A percentile compares a stretch with the other conserved stretches of the same genome.
Conservation (phyloP, 53 echinoderm and acorn worm species). For the Antedon mediterranea region DNA sequence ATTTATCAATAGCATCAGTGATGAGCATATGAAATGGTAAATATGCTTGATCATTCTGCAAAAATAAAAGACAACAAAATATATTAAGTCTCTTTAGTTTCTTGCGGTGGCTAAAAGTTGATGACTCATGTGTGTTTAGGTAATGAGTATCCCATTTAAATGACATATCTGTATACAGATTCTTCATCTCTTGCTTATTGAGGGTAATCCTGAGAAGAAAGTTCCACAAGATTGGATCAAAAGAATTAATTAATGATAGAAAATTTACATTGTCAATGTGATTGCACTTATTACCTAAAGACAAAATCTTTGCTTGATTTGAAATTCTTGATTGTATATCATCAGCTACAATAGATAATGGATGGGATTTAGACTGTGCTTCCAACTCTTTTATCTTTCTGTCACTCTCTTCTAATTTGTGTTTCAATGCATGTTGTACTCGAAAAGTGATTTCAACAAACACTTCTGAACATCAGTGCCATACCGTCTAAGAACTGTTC, state of each 20-base stretch:
- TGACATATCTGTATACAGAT: not conserved
- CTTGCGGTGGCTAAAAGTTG: not conserved
- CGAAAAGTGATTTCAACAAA: not conserved
- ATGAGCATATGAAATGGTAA: slow-evolving; percentile 8
- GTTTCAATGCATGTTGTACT: not conserved
- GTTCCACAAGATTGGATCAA: not conserved
- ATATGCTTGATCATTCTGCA: slow-evolving; percentile 7
- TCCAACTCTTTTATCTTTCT: not conserved
- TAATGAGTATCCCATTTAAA: not conserved
- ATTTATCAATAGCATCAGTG: slow-evolving; percentile 17
- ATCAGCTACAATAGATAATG: not conserved
- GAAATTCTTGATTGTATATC: not conserved
- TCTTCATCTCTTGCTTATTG: not conserved
- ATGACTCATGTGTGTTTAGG: not conserved
- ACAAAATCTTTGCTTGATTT: not conserved
- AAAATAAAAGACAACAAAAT: not conserved
- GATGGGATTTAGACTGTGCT: not conserved
- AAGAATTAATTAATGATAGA: not conserved
- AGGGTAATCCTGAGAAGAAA: not conserved
- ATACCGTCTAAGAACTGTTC: not conserved
- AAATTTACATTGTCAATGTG: not conserved
- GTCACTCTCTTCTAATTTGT: not conserved
- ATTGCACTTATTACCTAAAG: not conserved
- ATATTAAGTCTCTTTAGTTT: not conserved
- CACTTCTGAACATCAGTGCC: not conserved